Conservation (phyloP, 1,140 invertebrate species). For the Macrostomum lignano region DNA sequence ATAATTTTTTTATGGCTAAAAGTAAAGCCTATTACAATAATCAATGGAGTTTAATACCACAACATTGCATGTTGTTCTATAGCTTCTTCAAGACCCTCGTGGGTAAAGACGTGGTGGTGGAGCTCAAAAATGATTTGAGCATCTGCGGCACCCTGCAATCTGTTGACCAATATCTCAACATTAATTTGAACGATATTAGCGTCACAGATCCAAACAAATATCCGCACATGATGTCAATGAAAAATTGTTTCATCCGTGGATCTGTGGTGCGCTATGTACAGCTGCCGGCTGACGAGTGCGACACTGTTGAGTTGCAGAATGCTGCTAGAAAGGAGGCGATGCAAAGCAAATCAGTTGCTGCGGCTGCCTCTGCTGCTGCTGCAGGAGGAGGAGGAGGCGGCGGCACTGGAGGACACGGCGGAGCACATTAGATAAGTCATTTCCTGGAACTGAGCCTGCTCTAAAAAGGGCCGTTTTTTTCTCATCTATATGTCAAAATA, state of each 20-base stretch:
- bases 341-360: too few species aligned
- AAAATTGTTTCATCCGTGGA: conserved; percentile 93
- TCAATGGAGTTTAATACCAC: too few species aligned
- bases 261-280: conserved; percentile 95
- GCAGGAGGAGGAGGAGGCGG: too few species aligned
- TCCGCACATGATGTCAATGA: conserved; percentile 91
- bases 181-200: conserved; percentile 83
- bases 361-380: too few species aligned
- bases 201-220: conserved; percentile 91
- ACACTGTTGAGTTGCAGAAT: conserved; percentile 83
- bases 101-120: conserved; percentile 92
- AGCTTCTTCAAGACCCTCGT: conserved; percentile 97
- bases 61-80: too few species aligned
- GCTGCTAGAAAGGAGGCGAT: conserved; percentile 77
- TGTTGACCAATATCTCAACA: conserved; percentile 94
- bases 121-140: conserved; percentile 92
- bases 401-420: too few species aligned
- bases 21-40: too few species aligned
- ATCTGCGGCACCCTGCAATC: conserved; percentile 92
- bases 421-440: too few species aligned
- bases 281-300: conserved; percentile 82
- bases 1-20: too few species aligned
- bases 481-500: too few species aligned
- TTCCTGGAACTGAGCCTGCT: too few species aligned
- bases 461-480: too few species aligned